Percentiles rank a stretch among this genome's conserved stretches.
phyloP scores from a whole-genome alignment of 2,888 invertebrate species.

The Diaprepes abbreviatus region DNA sequence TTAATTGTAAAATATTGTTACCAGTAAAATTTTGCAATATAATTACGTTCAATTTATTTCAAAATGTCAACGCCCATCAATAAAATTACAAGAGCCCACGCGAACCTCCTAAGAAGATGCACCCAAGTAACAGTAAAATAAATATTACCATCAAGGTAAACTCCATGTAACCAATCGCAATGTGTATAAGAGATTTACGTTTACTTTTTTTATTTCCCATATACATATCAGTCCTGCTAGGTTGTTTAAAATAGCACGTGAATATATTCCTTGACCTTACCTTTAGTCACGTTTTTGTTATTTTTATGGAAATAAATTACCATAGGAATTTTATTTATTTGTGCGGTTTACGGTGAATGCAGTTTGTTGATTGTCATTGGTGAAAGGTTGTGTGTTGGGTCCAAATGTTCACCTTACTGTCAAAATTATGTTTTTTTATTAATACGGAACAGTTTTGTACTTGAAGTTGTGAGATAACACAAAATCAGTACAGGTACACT shows the following conservation, averaged over 20 bases:
- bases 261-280: slow-evolving; percentile 21
- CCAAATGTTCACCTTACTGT: too few species aligned
- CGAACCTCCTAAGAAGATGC: neutral
- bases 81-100: neutral
- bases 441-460: too few species aligned
- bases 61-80: too few species aligned
- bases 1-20: too few species aligned
- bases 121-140: neutral
- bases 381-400: slow-evolving; percentile 17
- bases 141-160: neutral
- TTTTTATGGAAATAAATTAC: slow-evolving; percentile 30
- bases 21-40: too few species aligned
- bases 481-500: too few species aligned
- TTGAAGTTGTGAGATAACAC: too few species aligned
- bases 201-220: slow-evolving; percentile 1
- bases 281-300: slow-evolving; percentile 35
- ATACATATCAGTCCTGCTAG: slow-evolving; percentile 4
- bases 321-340: slow-evolving; percentile 36
- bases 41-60: too few species aligned
- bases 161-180: neutral
- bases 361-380: slow-evolving; percentile 17
- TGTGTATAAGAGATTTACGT: neutral
- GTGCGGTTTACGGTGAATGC: slow-evolving; percentile 20
- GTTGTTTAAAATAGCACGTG: slow-evolving; percentile 6
- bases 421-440: too few species aligned